These are phyloP conservation scores for Bolinopsis microptera DNA, from an alignment of 37 sponge, comb jelly and placozoan genomes.

Conservation along the genomic window DNA sequence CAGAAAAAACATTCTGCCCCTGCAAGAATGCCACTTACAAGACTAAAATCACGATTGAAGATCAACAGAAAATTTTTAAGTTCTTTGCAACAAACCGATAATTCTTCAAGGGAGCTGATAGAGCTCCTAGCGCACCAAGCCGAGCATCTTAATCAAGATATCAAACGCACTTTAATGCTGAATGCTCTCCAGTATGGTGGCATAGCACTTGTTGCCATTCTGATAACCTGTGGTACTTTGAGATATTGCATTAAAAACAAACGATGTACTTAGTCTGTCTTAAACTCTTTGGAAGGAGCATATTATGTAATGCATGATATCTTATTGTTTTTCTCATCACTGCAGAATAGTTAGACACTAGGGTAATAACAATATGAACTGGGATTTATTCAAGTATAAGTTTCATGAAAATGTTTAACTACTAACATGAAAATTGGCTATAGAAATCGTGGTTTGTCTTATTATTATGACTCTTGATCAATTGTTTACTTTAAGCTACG, in stretches of 20 bases:
- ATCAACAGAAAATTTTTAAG: background rate
- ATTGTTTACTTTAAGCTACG: too few relatives aligned
- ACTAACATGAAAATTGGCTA: too few relatives aligned
- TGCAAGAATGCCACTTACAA: constrained; percentile 14
- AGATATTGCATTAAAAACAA: background rate
- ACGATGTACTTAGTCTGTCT: background rate
- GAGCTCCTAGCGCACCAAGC: background rate
- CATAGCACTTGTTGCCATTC: background rate
- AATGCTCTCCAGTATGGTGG: background rate
- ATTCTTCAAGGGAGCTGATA: background rate
- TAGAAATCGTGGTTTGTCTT: too few relatives aligned
- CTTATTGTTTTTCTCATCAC: too few relatives aligned
- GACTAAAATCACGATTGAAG: background rate
- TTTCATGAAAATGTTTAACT: too few relatives aligned
- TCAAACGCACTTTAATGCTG: background rate
- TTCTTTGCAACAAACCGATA: constrained; percentile 33
- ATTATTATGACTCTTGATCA: too few relatives aligned
- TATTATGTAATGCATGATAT: too few relatives aligned
- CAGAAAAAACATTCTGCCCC: constrained; percentile 19
- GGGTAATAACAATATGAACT: too few relatives aligned
- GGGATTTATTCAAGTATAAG: too few relatives aligned
- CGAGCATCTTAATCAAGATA: background rate
- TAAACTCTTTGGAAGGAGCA: background rate
- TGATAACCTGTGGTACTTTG: background rate
- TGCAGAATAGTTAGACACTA: too few relatives aligned